phyloP scores from a whole-genome alignment of 2,113 vertebrate species.

The Aspidoscelis tigris region DNA sequence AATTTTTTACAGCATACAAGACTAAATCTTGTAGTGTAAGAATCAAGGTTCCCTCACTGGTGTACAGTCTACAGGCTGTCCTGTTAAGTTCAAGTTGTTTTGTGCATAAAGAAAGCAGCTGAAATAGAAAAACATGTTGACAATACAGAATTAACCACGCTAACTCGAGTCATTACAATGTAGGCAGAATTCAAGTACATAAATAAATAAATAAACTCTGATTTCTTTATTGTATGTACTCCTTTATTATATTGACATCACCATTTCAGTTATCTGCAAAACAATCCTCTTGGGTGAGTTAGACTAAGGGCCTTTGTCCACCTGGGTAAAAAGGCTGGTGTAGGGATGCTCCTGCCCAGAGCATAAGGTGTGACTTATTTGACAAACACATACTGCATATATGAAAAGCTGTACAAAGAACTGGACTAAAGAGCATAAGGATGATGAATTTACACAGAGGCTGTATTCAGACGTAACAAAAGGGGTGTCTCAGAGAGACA shows the following conservation, averaged over 20 bases:
- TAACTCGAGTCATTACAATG: background rate
- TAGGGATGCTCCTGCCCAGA: too few species aligned
- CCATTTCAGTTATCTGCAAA: background rate
- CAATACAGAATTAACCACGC: background rate
- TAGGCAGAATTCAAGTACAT: too few species aligned
- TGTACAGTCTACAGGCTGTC: conserved; percentile 62
- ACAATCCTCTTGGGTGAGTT: background rate
- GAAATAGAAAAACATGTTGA: background rate
- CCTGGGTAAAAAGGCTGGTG: too few species aligned
- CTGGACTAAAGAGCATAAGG: background rate
- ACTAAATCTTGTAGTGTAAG: conserved; percentile 58
- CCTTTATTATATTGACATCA: background rate
- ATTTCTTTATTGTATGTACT: background rate
- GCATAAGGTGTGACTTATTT: background rate
- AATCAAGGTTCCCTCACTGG: conserved; percentile 61
- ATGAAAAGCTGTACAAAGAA: background rate
- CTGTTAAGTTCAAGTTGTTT: conserved; percentile 60
- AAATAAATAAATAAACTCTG: too few species aligned
- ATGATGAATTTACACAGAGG: background rate
- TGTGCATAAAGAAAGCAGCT: conserved; percentile 69
- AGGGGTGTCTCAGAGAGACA: too few species aligned
- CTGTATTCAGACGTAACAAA: too few species aligned
- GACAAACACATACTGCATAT: too few species aligned
- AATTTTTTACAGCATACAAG: conserved; percentile 55
- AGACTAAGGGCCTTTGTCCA: background rate